Evolutionary conservation across 2,888 invertebrate genomes (phyloP).

Genomic region (Fragum sueziense): DNA sequence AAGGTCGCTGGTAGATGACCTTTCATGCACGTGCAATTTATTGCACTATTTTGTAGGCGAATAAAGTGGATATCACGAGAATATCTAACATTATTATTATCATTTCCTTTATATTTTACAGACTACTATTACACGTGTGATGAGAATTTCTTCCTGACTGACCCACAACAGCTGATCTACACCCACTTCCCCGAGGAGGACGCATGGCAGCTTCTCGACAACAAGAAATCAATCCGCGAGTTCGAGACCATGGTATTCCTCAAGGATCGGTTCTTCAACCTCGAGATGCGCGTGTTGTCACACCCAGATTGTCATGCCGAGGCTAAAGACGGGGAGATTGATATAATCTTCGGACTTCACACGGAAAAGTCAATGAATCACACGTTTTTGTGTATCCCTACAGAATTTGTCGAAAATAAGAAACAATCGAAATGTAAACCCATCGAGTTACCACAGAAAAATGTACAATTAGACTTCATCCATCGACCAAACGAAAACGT

Average conservation of each 20-base stretch:
- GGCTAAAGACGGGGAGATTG: conserved; percentile 71
- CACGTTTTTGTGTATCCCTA: conserved; percentile 72
- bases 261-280: conserved; percentile 77
- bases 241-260: conserved; percentile 75
- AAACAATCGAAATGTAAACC: conserved; percentile 50
- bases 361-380: conserved; percentile 58
- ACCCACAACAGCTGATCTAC: conserved; percentile 74
- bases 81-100: no score
- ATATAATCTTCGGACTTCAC: conserved; percentile 72
- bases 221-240: conserved; percentile 66
- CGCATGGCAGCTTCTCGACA: conserved; percentile 74
- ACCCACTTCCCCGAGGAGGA: conserved; percentile 75
- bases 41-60: no score
- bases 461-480: conserved; percentile 68
- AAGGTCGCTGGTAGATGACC: no score
- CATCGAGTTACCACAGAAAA: conserved; percentile 62
- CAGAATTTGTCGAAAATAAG: conserved; percentile 58
- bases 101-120: no score
- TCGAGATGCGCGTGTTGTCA: conserved; percentile 70
- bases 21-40: not conserved
- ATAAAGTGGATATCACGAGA: no score
- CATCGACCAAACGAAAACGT: conserved; percentile 66
- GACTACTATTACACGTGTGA: conserved; percentile 70
- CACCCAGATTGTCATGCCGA: conserved; percentile 68
- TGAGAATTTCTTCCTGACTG: conserved; percentile 79